A percentile compares a stretch with the other conserved stretches of the same genome.
Evolutionary conservation across 2,113 vertebrate species (phyloP).

Genomic region (Rhea americana): DNA sequence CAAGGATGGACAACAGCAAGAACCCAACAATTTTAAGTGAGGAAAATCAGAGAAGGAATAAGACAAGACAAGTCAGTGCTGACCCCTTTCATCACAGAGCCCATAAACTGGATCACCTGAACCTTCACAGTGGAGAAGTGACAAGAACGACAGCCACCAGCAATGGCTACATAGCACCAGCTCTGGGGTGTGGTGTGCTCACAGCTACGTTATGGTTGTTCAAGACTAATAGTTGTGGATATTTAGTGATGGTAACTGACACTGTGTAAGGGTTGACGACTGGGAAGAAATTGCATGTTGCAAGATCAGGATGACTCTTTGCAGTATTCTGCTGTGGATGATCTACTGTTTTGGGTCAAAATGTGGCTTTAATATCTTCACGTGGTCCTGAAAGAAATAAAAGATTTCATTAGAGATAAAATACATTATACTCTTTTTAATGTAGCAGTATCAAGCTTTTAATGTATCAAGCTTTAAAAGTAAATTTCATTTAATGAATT

Average conservation of each 20-base stretch:
- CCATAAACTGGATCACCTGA: neutral
- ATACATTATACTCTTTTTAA: neutral
- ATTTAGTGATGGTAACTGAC: neutral
- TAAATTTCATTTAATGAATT: neutral
- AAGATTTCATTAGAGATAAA: neutral
- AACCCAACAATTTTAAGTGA: neutral
- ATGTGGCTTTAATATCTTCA: neutral
- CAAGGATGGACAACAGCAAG: rapidly evolving
- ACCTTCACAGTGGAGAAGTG: rapidly evolving
- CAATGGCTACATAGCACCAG: neutral
- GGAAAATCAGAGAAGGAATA: neutral
- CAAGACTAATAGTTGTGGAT: neutral
- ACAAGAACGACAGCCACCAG: neutral
- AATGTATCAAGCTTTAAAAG: neutral
- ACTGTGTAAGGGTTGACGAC: neutral
- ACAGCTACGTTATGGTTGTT: neutral
- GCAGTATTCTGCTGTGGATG: neutral
- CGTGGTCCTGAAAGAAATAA: neutral
- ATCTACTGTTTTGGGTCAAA: neutral
- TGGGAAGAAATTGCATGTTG: neutral
- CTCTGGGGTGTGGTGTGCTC: neutral
- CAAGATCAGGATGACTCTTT: neutral
- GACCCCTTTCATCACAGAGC: neutral
- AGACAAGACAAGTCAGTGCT: neutral
- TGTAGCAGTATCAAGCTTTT: neutral